These are phyloP conservation scores for Chamaea fasciata DNA, from an alignment of 2,113 vertebrate genomes.

Conservation along the genomic window DNA sequence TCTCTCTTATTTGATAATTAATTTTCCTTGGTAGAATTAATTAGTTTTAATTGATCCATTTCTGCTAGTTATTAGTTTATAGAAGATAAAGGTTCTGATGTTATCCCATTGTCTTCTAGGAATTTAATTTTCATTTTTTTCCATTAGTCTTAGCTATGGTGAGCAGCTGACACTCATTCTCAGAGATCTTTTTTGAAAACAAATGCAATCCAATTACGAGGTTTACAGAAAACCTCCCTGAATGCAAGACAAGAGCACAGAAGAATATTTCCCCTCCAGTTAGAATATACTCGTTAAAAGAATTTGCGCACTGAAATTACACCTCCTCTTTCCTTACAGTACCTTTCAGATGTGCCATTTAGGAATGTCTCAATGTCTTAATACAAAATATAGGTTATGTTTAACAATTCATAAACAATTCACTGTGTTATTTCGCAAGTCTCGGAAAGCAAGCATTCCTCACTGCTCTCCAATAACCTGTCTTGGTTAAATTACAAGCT, in stretches of 20 bases:
- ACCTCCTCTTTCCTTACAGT: neutral
- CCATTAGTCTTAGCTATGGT: neutral
- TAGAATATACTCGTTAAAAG: neutral
- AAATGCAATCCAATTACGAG: neutral
- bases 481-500: neutral
- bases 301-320: neutral
- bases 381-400: neutral
- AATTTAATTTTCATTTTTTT: neutral
- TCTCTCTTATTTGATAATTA: neutral
- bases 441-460: neutral
- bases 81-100: neutral
- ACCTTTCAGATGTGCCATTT: neutral
- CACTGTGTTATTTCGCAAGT: neutral
- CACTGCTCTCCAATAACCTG: neutral
- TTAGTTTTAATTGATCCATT: neutral
- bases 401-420: neutral
- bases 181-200: neutral
- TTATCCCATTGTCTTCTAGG: neutral
- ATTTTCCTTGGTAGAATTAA: neutral
- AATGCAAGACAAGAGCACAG: neutral
- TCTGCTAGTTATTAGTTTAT: neutral
- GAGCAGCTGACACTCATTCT: neutral
- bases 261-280: neutral
- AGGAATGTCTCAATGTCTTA: neutral
- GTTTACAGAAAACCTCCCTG: neutral